phyloP scores from a whole-genome alignment of 2,888 invertebrate species.

The Chloroclystis v-ata region DNA sequence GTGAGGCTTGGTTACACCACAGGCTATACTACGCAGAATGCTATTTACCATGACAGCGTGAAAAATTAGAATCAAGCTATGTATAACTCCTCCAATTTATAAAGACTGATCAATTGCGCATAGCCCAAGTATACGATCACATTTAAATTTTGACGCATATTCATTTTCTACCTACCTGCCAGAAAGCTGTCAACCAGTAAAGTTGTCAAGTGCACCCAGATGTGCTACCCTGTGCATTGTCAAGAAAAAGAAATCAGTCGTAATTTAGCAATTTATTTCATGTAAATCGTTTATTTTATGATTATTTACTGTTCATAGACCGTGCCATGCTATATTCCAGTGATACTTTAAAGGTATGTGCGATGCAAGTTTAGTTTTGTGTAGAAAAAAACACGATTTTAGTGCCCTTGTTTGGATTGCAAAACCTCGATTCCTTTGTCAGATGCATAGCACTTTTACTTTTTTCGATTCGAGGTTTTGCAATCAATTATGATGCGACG shows the following conservation, averaged over 20 bases:
- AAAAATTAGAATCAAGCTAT: conserved; percentile 67
- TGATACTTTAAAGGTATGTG: conserved; percentile 46
- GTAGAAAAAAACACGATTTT: conserved; percentile 59
- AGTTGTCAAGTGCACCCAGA: conserved; percentile 36
- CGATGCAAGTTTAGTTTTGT: conserved; percentile 31
- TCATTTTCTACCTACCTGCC: conserved; percentile 39
- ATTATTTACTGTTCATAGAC: conserved; percentile 47
- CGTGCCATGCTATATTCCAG: conserved; percentile 54
- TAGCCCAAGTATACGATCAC: neutral
- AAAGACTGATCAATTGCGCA: conserved; percentile 18
- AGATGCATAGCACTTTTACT: conserved; percentile 68
- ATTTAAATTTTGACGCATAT: conserved; percentile 40
- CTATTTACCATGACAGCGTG: conserved; percentile 62
- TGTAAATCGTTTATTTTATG: conserved; percentile 53
- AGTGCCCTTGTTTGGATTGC: conserved; percentile 70
- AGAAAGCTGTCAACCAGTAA: conserved; percentile 30
- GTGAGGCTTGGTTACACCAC: too few relatives aligned
- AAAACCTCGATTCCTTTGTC: conserved; percentile 73
- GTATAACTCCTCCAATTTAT: conserved; percentile 60
- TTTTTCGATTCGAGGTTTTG: conserved; percentile 37
- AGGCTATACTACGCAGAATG: too few relatives aligned
- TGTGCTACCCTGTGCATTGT: conserved; percentile 30
- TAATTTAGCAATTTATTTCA: conserved; percentile 56
- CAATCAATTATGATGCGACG: conserved; percentile 20
- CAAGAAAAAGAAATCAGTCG: conserved; percentile 54